These are phyloP conservation scores for Micrasema longulum DNA, from an alignment of 1,140 invertebrate species.

Conservation along the genomic window DNA sequence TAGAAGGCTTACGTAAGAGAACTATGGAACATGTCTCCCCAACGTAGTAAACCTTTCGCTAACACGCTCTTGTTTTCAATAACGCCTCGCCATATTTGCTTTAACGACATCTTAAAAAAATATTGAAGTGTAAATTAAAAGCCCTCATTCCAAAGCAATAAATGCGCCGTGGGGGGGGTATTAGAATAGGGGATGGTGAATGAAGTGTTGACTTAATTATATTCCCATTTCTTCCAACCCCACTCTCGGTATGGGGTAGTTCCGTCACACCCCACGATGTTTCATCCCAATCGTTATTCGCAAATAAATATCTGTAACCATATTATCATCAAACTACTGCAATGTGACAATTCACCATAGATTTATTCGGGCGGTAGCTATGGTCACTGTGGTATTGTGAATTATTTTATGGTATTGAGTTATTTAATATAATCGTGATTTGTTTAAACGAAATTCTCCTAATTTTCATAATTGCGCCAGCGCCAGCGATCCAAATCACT, in stretches of 20 bases:
- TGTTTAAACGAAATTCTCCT: no score
- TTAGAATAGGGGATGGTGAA: constrained; percentile 33
- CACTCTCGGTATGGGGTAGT: neutral
- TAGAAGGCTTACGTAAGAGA: neutral
- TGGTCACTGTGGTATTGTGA: no score
- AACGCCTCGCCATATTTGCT: constrained; percentile 48
- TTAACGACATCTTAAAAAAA: constrained; percentile 53
- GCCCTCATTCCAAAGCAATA: constrained; percentile 53
- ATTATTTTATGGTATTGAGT: no score
- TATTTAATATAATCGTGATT: no score
- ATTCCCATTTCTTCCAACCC: constrained; percentile 51
- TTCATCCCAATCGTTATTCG: no score
- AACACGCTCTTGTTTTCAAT: constrained; percentile 41
- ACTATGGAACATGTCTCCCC: constrained; percentile 17
- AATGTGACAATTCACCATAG: no score
- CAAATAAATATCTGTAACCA: no score
- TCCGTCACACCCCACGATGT: no score
- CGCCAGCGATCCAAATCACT: no score
- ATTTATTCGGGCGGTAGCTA: no score
- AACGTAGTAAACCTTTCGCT: constrained; percentile 1
- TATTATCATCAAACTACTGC: no score
- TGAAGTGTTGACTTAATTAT: constrained; percentile 55
- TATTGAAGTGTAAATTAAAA: constrained; percentile 54
- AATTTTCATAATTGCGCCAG: no score
- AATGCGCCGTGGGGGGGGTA: constrained; percentile 36